These are phyloP conservation scores for Stegodyphus mimosarum DNA, from an alignment of 1,140 invertebrate genomes.

Conservation along the genomic window DNA sequence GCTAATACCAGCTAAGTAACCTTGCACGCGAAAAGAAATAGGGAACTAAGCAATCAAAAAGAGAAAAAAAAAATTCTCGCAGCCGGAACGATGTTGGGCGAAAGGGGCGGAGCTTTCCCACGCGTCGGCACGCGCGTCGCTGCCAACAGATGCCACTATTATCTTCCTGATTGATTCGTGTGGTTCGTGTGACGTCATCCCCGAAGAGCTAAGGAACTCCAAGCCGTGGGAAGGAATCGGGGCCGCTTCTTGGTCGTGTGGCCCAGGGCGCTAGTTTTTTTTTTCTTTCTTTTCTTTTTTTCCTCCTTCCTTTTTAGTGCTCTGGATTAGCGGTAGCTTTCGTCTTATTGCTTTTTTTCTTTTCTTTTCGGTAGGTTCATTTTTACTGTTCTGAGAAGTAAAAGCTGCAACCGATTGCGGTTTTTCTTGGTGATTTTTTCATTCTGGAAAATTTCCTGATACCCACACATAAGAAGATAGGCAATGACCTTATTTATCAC, in stretches of 20 bases:
- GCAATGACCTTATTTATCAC: no score
- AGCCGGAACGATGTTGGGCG: background rate
- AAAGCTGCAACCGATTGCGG: background rate
- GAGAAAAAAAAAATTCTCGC: background rate
- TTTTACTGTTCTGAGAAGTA: background rate
- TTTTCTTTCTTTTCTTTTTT: background rate
- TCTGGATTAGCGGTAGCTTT: background rate
- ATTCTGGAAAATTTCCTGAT: background rate
- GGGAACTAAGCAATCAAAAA: background rate
- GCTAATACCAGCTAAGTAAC: no score
- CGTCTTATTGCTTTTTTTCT: background rate
- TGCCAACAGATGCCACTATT: slow-evolving; percentile 58
- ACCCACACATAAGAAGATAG: no score
- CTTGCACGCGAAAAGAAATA: background rate
- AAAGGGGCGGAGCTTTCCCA: slow-evolving; percentile 37
- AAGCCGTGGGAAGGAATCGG: slow-evolving; percentile 22
- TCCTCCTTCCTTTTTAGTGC: background rate
- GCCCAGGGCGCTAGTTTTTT: slow-evolving; percentile 5
- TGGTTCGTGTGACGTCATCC: slow-evolving; percentile 20
- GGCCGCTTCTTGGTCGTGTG: background rate
- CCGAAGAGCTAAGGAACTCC: background rate
- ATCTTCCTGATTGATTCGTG: slow-evolving; percentile 59
- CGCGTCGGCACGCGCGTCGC: slow-evolving; percentile 52
- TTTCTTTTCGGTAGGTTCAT: background rate
- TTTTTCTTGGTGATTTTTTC: slow-evolving; percentile 16